Evolutionary conservation across 2,888 invertebrate species (phyloP).

Genomic region (Nomada fucata): DNA sequence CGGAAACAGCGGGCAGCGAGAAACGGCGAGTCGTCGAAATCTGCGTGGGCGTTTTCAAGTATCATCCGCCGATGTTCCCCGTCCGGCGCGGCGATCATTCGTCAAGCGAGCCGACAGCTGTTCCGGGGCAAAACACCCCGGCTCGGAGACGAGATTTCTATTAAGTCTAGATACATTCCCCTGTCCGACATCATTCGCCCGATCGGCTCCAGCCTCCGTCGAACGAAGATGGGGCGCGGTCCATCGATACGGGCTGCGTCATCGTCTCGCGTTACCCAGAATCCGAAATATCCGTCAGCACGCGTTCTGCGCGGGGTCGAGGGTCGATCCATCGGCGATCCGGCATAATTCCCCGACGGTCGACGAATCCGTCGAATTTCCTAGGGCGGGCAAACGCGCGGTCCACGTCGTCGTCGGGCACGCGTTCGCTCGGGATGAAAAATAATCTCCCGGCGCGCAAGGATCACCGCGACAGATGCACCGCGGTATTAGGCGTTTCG

Average conservation of each 20-base stretch:
- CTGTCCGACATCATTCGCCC: neutral
- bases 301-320: conserved; percentile 38
- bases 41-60: conserved; percentile 72
- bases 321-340: conserved; percentile 43
- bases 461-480: neutral
- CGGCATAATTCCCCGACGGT: conserved; percentile 51
- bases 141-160: neutral
- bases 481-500: conserved; percentile 40
- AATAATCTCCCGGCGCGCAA: neutral
- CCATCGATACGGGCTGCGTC: neutral
- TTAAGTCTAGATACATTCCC: neutral
- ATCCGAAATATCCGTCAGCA: conserved; percentile 57
- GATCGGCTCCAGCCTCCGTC: no score
- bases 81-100: neutral
- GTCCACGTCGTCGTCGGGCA: neutral
- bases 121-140: neutral
- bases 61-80: conserved; percentile 19
- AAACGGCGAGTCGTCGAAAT: conserved; percentile 68
- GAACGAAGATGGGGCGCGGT: conserved; percentile 2
- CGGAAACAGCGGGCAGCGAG: conserved; percentile 78
- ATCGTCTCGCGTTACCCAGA: conserved; percentile 52
- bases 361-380: conserved; percentile 46
- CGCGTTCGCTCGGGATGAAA: neutral
- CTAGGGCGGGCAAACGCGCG: neutral
- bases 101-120: neutral